phyloP scores from a whole-genome alignment of 2,797 vertebrate species.

The Myiothlypis chrysogaster region DNA sequence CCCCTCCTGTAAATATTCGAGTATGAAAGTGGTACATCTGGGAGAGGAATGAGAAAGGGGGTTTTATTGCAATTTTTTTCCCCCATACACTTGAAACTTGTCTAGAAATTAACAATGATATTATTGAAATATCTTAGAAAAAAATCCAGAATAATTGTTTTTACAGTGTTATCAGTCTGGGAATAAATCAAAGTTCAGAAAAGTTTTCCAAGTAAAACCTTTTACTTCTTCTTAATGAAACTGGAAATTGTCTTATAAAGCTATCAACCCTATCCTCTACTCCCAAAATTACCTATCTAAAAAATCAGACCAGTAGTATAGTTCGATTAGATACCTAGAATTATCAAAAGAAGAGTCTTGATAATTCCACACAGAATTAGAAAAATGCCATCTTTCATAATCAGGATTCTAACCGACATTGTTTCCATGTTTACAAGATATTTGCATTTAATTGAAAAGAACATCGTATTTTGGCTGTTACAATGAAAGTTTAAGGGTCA shows the following conservation, averaged over 20 bases:
- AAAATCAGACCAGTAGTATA: background rate
- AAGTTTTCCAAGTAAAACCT: background rate
- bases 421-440: background rate
- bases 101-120: background rate
- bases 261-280: background rate
- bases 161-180: background rate
- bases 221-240: rapidly evolving
- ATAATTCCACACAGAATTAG: background rate
- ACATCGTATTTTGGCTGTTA: background rate
- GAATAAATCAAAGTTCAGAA: background rate
- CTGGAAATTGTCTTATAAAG: background rate
- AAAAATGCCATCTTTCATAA: background rate
- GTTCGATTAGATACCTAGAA: background rate
- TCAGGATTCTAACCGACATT: background rate
- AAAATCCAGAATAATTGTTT: background rate
- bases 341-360: background rate
- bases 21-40: background rate
- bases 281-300: background rate
- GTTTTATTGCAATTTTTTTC: background rate
- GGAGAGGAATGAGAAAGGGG: background rate
- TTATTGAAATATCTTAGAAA: background rate
- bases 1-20: rapidly evolving
- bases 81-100: background rate
- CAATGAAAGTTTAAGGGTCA: background rate
- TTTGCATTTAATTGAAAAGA: background rate